Evolutionary conservation across 2,888 invertebrate species (phyloP).

Genomic region (Amphipoea oculea): DNA sequence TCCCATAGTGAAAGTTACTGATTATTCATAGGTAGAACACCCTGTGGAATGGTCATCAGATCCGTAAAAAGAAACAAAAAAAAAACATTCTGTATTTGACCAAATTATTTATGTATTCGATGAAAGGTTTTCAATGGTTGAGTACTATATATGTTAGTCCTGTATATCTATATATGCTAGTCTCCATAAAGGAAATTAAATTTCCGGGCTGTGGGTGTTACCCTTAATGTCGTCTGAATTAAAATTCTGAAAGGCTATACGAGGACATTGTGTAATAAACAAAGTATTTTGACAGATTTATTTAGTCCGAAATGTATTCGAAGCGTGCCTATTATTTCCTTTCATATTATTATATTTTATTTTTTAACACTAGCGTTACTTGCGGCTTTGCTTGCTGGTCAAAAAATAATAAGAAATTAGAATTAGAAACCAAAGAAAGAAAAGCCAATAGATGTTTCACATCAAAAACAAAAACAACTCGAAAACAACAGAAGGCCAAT

Average conservation of each 20-base stretch:
- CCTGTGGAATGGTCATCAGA: too few relatives aligned
- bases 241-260: slow-evolving; percentile 62
- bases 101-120: slow-evolving; percentile 39
- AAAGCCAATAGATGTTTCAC: background rate
- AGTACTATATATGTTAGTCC: slow-evolving; percentile 34
- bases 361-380: background rate
- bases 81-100: background rate
- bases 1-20: too few relatives aligned
- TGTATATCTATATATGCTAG: slow-evolving; percentile 24
- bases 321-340: slow-evolving; percentile 23
- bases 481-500: background rate
- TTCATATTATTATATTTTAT: slow-evolving; percentile 35
- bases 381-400: background rate
- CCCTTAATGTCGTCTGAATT: slow-evolving; percentile 59
- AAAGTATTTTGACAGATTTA: slow-evolving; percentile 66
- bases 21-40: too few relatives aligned
- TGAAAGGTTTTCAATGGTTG: slow-evolving; percentile 32
- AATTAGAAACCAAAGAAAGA: background rate
- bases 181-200: slow-evolving; percentile 66
- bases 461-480: background rate
- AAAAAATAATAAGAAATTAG: background rate
- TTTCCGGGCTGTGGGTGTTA: slow-evolving; percentile 57
- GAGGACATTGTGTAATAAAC: slow-evolving; percentile 58
- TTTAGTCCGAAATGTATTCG: slow-evolving; percentile 51
- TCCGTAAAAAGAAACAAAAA: too few relatives aligned